Conservation (phyloP, 1,140 invertebrate species). For the Metopolophium dirhodum region DNA sequence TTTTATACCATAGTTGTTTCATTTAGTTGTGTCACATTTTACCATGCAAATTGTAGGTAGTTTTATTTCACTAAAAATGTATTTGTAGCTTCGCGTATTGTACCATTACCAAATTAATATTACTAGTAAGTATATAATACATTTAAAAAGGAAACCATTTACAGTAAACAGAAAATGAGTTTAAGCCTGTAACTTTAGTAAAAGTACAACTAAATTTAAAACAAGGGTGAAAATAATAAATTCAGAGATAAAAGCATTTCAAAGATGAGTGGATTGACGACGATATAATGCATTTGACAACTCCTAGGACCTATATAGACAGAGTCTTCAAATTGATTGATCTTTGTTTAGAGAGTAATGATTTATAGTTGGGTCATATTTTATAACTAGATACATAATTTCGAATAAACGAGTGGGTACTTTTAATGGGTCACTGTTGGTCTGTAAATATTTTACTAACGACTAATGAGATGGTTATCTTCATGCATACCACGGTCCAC, state of each 20-base stretch:
- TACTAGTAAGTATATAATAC: neutral
- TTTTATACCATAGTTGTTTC: neutral
- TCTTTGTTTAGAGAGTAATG: neutral
- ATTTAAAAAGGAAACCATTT: neutral
- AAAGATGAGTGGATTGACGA: neutral
- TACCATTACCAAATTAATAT: neutral
- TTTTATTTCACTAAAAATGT: neutral
- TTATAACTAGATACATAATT: neutral
- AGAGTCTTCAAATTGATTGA: neutral
- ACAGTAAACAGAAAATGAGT: neutral
- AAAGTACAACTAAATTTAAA: neutral
- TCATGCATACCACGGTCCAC: neutral
- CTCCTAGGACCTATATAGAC: neutral
- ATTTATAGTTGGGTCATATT: constrained; percentile 24
- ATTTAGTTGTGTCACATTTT: too few species aligned
- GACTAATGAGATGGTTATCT: neutral
- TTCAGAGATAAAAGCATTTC: neutral
- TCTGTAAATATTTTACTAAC: neutral
- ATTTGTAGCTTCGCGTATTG: neutral
- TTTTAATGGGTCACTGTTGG: neutral
- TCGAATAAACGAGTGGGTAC: neutral
- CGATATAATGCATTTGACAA: constrained; percentile 11
- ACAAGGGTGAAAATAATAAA: constrained; percentile 3
- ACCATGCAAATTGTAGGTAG: neutral
- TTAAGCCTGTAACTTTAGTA: neutral